Base-by-base conservation (phyloP, 2,113 vertebrate species). In the Carassius carassius region DNA sequence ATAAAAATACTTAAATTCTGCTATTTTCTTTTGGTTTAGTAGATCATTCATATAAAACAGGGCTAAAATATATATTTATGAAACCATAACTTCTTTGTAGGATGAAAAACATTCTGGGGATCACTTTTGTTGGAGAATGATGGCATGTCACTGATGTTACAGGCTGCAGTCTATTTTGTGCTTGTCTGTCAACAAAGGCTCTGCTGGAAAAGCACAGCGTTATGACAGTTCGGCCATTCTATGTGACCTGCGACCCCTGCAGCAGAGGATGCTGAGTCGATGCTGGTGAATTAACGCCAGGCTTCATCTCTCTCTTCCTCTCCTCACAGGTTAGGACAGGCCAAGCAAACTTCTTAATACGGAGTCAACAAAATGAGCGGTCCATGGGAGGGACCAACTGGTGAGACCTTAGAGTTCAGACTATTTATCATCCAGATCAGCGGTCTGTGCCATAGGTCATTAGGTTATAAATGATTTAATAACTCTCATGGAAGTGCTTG, bases 171-270 rank as follows among this genome's bases (percentile, higher is more conserved):
- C 88, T 85, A 83, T 87, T 51, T 91, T 85, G 85, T 87, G 85
- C 86, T 56, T 78, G 78, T 56, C 87, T 91, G 89, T 92, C 91
- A 90, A 86, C 88, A 81, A 69, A 77, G 69, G 83, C 87, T 75
- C 86, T 85, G 90, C 90, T 88, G 87, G 88, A 88, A 86, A 89
- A 91, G 91, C 90, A 90, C 89, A 91, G 92, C 91, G 87, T 88
- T 90, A 91, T 91, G 82, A 84, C 85, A 86, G 81, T 89, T 77
- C 65, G 14, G 23, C 21, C 0, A 2, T 47, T 87, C 81, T 74
- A 79, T 84, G 79, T 83, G 89, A 93, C 85, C 88, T 88, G 82
- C 89, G 90, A 92, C 90, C 92, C 90, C 83, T 86, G 83, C 87
- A 85, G 88, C 85, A 89, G 85, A 89, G 89, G 87, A 78, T 86